Percentiles rank a stretch among this genome's conserved stretches.
Evolutionary conservation across 1,140 invertebrate genomes (phyloP).

Genomic region (Zaprionus africanus): DNA sequence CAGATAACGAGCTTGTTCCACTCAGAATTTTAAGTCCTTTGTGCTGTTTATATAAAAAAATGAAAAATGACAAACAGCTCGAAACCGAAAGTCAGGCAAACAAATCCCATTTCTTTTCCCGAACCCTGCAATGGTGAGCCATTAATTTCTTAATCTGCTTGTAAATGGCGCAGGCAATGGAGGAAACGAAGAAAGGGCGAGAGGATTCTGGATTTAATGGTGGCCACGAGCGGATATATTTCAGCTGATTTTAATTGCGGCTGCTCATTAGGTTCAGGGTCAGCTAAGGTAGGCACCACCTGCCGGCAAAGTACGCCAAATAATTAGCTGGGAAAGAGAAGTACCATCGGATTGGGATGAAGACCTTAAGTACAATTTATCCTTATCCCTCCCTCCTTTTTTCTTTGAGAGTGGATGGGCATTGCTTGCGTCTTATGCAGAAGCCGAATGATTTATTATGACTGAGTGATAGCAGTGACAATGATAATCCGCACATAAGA

Average conservation of each 20-base stretch:
- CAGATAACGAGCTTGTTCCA: slow-evolving; percentile 4
- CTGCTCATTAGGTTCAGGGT: slow-evolving; percentile 24
- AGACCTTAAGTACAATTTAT: not conserved
- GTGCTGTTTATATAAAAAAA: slow-evolving; percentile 22
- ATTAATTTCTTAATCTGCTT: slow-evolving; percentile 50
- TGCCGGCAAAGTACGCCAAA: not conserved
- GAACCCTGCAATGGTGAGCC: slow-evolving; percentile 11
- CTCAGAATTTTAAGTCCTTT: slow-evolving; percentile 2
- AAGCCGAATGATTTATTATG: slow-evolving; percentile 47
- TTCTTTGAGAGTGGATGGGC: too few relatives aligned
- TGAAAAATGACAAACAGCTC: slow-evolving; percentile 37
- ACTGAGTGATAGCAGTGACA: slow-evolving; percentile 32
- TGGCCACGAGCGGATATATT: slow-evolving; percentile 13
- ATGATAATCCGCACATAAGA: slow-evolving; percentile 41
- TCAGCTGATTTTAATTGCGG: slow-evolving; percentile 32
- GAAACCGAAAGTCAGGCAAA: slow-evolving; percentile 24
- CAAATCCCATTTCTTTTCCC: slow-evolving; percentile 5
- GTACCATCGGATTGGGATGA: slow-evolving; percentile 1
- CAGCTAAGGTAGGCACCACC: slow-evolving; percentile 2
- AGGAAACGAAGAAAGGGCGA: not conserved
- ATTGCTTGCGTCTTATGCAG: not conserved
- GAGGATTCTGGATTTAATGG: slow-evolving; percentile 12
- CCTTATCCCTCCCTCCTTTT: not conserved
- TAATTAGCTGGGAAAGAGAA: slow-evolving; percentile 10
- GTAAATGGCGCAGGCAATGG: slow-evolving; percentile 7